Conservation (phyloP, 92 coral and sea anemone species). For the Heteractis magnifica region DNA sequence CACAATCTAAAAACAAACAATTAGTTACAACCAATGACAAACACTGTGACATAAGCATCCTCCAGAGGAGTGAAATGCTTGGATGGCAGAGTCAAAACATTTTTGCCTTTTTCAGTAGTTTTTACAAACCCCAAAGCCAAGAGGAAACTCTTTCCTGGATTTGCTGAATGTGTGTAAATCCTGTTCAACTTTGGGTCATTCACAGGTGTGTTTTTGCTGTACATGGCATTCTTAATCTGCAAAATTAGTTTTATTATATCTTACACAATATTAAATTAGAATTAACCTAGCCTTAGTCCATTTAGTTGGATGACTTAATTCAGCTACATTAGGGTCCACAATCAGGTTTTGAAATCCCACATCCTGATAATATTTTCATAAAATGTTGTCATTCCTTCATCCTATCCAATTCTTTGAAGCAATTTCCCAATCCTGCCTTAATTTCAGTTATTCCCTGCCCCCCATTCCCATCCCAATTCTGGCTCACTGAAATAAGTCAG, state of each 20-base stretch:
- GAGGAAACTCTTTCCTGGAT: slow-evolving; percentile 72
- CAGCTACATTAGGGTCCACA: too few species aligned
- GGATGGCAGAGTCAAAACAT: slow-evolving; percentile 42
- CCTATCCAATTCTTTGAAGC: too few species aligned
- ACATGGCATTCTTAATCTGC: slow-evolving; percentile 70
- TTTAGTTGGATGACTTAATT: too few species aligned
- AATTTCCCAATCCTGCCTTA: too few species aligned
- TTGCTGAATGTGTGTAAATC: slow-evolving; percentile 66
- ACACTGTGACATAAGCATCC: slow-evolving; percentile 76
- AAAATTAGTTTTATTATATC: not conserved
- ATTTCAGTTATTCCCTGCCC: too few species aligned
- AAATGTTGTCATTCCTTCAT: too few species aligned
- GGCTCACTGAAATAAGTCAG: too few species aligned
- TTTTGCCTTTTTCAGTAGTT: slow-evolving; percentile 44
- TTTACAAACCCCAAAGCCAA: slow-evolving; percentile 70
- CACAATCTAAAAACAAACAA: not conserved
- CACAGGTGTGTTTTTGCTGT: slow-evolving; percentile 46
- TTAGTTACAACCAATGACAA: slow-evolving; percentile 48
- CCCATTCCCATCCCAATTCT: too few species aligned
- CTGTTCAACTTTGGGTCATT: slow-evolving; percentile 71
- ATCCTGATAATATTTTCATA: too few species aligned
- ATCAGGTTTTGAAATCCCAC: too few species aligned
- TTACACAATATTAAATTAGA: not conserved
- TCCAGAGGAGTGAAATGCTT: slow-evolving; percentile 52
- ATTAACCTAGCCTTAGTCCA: not conserved